Evolutionary conservation across 2,113 vertebrate species (phyloP).

Genomic region (Microcebus lehilahytsara): DNA sequence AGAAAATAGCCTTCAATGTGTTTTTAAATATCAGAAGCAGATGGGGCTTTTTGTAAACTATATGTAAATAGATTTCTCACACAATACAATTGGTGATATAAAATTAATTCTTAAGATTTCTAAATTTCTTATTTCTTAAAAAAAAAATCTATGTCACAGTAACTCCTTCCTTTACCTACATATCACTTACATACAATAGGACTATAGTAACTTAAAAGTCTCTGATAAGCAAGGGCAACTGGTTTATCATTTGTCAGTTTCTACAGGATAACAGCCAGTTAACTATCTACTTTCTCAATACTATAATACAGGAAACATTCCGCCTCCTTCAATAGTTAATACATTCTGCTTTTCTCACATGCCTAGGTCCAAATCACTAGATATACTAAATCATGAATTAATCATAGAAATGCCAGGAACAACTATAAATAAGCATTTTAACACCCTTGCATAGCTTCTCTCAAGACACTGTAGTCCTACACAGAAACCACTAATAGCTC

Average conservation of each 20-base stretch:
- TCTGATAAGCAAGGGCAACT: slow-evolving; percentile 84
- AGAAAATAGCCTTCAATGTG: not conserved
- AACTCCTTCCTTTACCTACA: slow-evolving; percentile 85
- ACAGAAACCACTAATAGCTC: slow-evolving; percentile 55
- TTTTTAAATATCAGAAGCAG: slow-evolving; percentile 6
- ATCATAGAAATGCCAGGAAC: slow-evolving; percentile 3
- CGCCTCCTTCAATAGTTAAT: slow-evolving; percentile 77
- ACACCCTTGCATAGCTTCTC: slow-evolving; percentile 10
- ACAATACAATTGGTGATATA: not conserved
- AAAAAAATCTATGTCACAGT: slow-evolving; percentile 75
- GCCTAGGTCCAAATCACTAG: slow-evolving; percentile 82
- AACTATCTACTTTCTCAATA: slow-evolving; percentile 90
- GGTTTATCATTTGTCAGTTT: slow-evolving; percentile 90
- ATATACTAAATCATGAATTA: slow-evolving; percentile 81
- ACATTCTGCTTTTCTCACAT: slow-evolving; percentile 83
- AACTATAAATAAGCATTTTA: slow-evolving; percentile 73
- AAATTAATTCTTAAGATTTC: slow-evolving; percentile 63
- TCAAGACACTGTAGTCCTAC: slow-evolving; percentile 63
- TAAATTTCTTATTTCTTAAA: slow-evolving; percentile 72
- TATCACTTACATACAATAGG: slow-evolving; percentile 75
- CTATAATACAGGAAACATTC: slow-evolving; percentile 58
- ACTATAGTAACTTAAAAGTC: slow-evolving; percentile 73
- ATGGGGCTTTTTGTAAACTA: not conserved
- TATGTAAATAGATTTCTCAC: not conserved
- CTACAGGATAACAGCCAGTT: slow-evolving; percentile 86